A percentile compares a stretch with the other conserved stretches of the same genome.
phyloP scores from a whole-genome alignment of 1,140 invertebrate species.

The Saccostrea glomerata region DNA sequence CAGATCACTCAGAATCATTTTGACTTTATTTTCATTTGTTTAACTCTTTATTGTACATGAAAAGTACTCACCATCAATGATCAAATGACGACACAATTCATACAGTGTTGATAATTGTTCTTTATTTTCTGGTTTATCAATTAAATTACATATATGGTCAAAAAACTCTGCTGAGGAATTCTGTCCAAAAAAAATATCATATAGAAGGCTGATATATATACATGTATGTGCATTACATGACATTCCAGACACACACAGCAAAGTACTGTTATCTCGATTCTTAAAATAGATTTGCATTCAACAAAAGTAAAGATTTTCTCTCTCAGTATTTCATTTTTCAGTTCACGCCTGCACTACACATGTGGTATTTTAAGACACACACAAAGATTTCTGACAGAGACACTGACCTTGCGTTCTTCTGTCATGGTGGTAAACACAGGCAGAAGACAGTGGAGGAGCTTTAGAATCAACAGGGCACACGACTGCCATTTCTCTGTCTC shows the following conservation, averaged over 20 bases:
- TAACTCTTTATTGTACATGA: not conserved
- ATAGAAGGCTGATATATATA: too few species aligned
- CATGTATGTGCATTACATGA: too few species aligned
- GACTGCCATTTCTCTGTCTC: conserved; percentile 66
- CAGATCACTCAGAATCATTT: not conserved
- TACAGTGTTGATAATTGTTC: conserved; percentile 58
- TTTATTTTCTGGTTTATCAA: conserved; percentile 61
- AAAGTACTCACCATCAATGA: conserved; percentile 53
- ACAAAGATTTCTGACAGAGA: not conserved
- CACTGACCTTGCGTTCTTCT: conserved; percentile 67
- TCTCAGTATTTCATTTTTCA: too few species aligned
- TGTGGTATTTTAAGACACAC: not conserved
- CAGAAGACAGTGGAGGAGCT: conserved; percentile 70
- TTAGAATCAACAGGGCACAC: conserved; percentile 62
- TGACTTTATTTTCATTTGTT: not conserved
- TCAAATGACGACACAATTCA: conserved; percentile 70
- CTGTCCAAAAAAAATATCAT: conserved; percentile 58
- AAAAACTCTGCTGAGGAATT: conserved; percentile 69
- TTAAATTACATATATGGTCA: conserved; percentile 72
- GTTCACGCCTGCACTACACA: not conserved
- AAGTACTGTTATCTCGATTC: too few species aligned
- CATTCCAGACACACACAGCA: too few species aligned
- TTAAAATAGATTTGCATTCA: too few species aligned
- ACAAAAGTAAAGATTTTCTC: too few species aligned
- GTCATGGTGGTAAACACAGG: conserved; percentile 65